Evolutionary conservation across 1,140 invertebrate species (phyloP), one percentile per base, ranked within the genome.

Genomic region (Drosophila jambulina): DNA sequence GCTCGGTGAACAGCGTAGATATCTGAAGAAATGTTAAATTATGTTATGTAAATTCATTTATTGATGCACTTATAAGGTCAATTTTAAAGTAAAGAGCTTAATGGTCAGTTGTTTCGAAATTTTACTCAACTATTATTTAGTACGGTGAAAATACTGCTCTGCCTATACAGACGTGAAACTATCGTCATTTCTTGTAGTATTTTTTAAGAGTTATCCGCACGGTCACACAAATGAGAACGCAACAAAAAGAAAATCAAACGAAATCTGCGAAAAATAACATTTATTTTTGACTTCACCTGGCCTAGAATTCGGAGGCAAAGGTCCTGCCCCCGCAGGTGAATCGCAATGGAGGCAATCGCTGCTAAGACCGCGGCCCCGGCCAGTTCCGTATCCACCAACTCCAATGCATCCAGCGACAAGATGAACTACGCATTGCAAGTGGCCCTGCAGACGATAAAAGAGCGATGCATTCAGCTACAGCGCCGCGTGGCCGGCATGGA

Each of bases 401-500:
- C 70, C 21, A 32, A 59, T 21, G 42, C 42, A 1, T 46, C 76
- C 45, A 83, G 51, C 17, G 82, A 75, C 23, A 91, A 84, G 56
- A 79, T 81, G 70, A 87, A 92, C 27, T 90, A 86, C 58, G 96
- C 96, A 21, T 92, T 97, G 48, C 95, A 96, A 93, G 93, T 97
- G 49, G 96, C 96, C 15, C 94, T 97, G 75, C 95, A 96, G 92
- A 96, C 96, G 9, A 95, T 97, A 94, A 95, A 96, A 85, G 96
- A 97, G 92, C 93, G 96, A 43, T 97, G 96, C 93, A 94, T 95
- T 81, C 93, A 95, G 63, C 93, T 97, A 46, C 96, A 97, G 92
- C 94, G 94, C 63, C 94, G 96, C 80, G 93, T 97, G 49, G 93
- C 94, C 29, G 84, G 92, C 2, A 93, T 97, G 15, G 96, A 97